Conservation (phyloP, 1,140 invertebrate genomes). For the Harpegnathos saltator region DNA sequence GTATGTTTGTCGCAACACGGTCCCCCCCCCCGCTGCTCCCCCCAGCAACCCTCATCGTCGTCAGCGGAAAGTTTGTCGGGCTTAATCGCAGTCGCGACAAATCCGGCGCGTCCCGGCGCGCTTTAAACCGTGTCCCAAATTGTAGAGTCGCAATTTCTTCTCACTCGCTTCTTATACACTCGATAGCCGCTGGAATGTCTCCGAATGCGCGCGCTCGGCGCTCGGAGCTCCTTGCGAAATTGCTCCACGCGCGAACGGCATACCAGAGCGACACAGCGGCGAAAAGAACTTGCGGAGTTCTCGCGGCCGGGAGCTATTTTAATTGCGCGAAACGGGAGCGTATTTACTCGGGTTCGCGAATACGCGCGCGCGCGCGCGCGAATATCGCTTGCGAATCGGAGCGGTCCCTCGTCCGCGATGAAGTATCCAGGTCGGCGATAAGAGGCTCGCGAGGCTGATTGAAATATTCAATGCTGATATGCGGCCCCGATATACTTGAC, state of each 20-base stretch:
- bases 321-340: conserved; percentile 16
- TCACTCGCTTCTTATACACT: conserved; percentile 43
- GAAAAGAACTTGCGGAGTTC: conserved; percentile 27
- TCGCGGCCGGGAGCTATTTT: conserved; percentile 30
- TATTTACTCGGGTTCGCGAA: conserved; percentile 4
- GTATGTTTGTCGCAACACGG: conserved; percentile 2
- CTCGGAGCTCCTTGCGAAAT: neutral
- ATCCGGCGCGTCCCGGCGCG: conserved; percentile 61
- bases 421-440: conserved; percentile 26
- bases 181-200: conserved; percentile 66
- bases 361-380: too few species aligned
- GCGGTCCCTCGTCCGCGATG: neutral
- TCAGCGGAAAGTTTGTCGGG: conserved; percentile 60
- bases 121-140: conserved; percentile 69
- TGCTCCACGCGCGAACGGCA: conserved; percentile 22
- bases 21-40: neutral
- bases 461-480: conserved; percentile 7
- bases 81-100: conserved; percentile 74
- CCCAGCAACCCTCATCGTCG: neutral
- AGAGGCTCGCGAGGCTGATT: conserved; percentile 8
- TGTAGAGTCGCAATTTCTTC: conserved; percentile 73
- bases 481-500: conserved; percentile 11
- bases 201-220: conserved; percentile 43
- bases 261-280: neutral
- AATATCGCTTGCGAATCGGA: neutral